phyloP scores from a whole-genome alignment of 1,140 invertebrate genomes.

The Meloidogyne chitwoodi region DNA sequence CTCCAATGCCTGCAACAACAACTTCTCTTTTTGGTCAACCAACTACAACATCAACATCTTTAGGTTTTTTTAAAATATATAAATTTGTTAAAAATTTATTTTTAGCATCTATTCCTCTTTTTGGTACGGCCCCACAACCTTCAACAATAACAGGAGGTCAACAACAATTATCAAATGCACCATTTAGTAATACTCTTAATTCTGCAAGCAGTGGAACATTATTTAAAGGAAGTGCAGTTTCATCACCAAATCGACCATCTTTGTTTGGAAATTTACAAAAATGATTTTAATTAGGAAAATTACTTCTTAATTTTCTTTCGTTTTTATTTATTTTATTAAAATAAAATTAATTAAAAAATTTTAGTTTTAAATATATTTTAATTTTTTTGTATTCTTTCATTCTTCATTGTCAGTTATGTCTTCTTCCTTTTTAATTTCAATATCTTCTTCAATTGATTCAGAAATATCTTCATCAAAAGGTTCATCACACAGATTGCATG shows the following conservation, averaged over 20 bases:
- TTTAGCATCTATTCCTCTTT: background rate
- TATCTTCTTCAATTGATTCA: background rate
- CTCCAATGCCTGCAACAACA: background rate
- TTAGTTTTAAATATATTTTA: too few species aligned
- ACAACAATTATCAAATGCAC: background rate
- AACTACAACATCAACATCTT: background rate
- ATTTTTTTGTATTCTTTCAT: background rate
- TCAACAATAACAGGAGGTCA: background rate
- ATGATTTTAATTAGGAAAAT: background rate
- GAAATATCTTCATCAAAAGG: background rate
- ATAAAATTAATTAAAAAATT: too few species aligned
- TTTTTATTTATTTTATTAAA: too few species aligned
- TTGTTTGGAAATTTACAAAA: slow-evolving; percentile 4
- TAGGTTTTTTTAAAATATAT: background rate
- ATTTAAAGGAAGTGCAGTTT: slow-evolving; percentile 7
- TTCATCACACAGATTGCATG: slow-evolving; percentile 9
- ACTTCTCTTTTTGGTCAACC: background rate
- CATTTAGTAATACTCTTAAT: slow-evolving; percentile 15
- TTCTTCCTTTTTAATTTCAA: background rate
- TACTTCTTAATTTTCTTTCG: too few species aligned
- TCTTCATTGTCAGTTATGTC: background rate
- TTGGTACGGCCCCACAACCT: background rate
- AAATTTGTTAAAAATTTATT: background rate
- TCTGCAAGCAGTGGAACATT: slow-evolving; percentile 14
- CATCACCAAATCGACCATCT: background rate